Evolutionary conservation across 2,113 vertebrate species (phyloP), one percentile per base, ranked within the genome.

Genomic region (Austrofundulus limnaeus): DNA sequence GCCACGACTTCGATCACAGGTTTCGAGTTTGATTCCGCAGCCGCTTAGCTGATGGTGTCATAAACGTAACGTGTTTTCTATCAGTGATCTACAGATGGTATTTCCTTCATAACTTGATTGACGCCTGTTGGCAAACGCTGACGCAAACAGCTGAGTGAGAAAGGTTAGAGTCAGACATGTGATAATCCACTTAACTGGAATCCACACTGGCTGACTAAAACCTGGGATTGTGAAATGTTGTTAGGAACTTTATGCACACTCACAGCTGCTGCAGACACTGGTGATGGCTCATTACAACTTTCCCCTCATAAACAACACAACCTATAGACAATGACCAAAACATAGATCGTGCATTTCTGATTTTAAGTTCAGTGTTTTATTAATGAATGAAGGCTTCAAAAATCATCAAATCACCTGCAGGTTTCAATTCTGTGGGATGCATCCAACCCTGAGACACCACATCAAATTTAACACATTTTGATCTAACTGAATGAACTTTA

Each of bases 181-280:
- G 9, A 46, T 48, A 54, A 55, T 75, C 43, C 31, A 23, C 63
- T n/a, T n/a, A n/a, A n/a, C n/a, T 23, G 41, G 52, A 37, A 66
- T 23, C 43, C 31, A 23, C 63, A 46, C 58, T 21, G 60, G 50
- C 45, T 24, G 28, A 24, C 60, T 43, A 19, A 72, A 83, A 70
- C 64, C 68, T 81, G 64, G 48, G 52, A 63, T 80, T 80, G n/a
- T n/a, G n/a, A n/a, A n/a, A n/a, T n/a, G n/a, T n/a, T n/a, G n/a
- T n/a, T n/a, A n/a, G n/a, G n/a, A n/a, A n/a, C n/a, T n/a, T n/a
- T n/a, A n/a, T n/a, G n/a, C n/a, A n/a, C n/a, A n/a, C n/a, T n/a
- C n/a, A n/a, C 15, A 3, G 14, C 28, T 9, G 10, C 6, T 7
- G 1, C 23, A 51, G 16, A 51, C 14, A 14, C 13, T 2, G 15